Base-by-base conservation (phyloP, 2,113 vertebrate species). In the Raja brachyura region DNA sequence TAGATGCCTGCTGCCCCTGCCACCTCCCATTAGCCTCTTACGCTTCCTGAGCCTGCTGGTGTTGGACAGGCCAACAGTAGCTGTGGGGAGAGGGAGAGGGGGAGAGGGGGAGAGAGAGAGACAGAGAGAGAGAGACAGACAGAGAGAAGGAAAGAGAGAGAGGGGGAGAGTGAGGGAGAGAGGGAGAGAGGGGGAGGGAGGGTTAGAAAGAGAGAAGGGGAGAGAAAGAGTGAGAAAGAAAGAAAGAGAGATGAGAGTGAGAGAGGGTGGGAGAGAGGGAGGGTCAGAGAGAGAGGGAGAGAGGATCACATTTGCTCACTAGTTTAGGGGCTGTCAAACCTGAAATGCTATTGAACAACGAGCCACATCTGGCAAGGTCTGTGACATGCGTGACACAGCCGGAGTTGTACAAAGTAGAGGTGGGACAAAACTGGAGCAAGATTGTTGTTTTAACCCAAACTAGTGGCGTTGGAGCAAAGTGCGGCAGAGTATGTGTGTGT, bases 301-400 rank as follows among this genome's bases (percentile, higher is more conserved):
- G 3, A 48, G 39, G 3, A 48, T 48, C 39, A 48, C 39, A 48
- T 48, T 48, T 48, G 39, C 83, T 88, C 16, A 16, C 13, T 6
- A 28, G 54, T 7, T 59, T 61, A 48, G 39, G 22, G 54, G 59
- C 59, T 88, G 28, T 66, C 83, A 88, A 18, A 88, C 39, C 31
- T 63, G 13, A 63, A 88, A 63, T 63, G 83, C 83, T 88, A 63
- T 88, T 63, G 59, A 88, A 88, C 83, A 88, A 63, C 63, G 83
- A n/a, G 83, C 59, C 83, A 63, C 11, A 66, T 66, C 59, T 88
- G 83, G 31, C 31, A 59, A 63, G 83, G 63, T 31, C 56, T 86
- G 59, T 88, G 59, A 31, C 63, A 31, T 28, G 83, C 83, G 63
- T 2, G 5, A 31, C 25, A 4, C 5, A 7, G 83, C 16, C 28